Conservation (phyloP, 2,797 vertebrate species). For the Tangara arthus region DNA sequence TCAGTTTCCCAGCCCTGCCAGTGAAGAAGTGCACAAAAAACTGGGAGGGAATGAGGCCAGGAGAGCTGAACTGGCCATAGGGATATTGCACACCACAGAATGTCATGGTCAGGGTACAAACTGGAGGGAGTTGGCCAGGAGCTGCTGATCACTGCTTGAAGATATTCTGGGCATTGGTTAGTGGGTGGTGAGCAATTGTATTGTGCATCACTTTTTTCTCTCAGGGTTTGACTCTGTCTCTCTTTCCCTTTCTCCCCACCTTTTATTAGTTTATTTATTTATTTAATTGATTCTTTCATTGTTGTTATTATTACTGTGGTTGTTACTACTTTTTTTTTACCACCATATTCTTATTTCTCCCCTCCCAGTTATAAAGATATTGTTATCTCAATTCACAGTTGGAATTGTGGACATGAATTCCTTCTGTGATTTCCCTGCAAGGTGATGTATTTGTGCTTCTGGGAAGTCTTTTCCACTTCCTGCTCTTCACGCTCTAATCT, state of each 20-base stretch:
- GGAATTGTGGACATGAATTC: background rate
- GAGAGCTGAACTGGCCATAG: background rate
- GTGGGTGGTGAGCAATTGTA: background rate
- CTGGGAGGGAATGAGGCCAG: background rate
- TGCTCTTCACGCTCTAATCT: background rate
- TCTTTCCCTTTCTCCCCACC: background rate
- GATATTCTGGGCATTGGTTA: background rate
- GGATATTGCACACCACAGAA: background rate
- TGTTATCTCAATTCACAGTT: background rate
- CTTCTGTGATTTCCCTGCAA: background rate
- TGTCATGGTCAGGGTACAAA: background rate
- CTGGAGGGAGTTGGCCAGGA: background rate
- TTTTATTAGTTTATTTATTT: background rate
- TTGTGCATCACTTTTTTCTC: background rate
- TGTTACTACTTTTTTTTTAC: background rate
- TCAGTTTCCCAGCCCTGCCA: background rate
- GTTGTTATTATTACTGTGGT: background rate
- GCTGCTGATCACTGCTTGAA: fast-evolving
- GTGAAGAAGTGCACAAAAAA: background rate
- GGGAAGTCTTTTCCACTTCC: background rate
- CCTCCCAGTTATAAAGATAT: background rate
- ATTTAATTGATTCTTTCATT: background rate
- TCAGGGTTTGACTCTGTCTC: background rate
- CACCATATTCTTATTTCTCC: background rate
- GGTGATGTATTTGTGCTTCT: background rate